phyloP scores from a whole-genome alignment of 2,113 vertebrate genomes.

The Pachyramphus minor region DNA sequence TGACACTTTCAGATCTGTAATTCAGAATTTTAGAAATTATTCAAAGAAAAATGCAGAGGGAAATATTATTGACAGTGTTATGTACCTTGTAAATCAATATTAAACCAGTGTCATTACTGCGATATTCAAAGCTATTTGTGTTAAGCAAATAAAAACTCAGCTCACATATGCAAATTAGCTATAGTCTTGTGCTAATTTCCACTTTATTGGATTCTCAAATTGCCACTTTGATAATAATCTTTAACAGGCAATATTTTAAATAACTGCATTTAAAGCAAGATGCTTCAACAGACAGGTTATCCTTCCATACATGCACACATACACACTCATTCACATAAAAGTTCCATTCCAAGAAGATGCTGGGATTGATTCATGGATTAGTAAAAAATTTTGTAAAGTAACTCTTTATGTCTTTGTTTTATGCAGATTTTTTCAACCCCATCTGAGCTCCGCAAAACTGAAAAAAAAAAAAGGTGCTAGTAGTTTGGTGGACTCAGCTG shows the following conservation, averaged over 20 bases:
- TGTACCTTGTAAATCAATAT: constrained; percentile 24
- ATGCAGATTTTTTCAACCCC: neutral
- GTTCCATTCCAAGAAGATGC: neutral
- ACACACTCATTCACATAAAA: neutral
- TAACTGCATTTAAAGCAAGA: neutral
- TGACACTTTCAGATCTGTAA: constrained; percentile 5
- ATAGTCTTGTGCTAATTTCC: neutral
- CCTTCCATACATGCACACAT: neutral
- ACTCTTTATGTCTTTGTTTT: neutral
- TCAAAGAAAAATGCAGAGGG: constrained; percentile 10
- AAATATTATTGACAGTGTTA: neutral
- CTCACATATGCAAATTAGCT: neutral
- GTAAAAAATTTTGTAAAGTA: neutral
- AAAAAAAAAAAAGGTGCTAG: neutral
- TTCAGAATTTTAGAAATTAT: constrained; percentile 17
- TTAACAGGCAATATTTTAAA: neutral
- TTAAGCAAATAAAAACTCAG: neutral
- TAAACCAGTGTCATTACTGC: constrained; percentile 16
- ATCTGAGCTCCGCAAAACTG: neutral
- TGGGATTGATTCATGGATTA: neutral
- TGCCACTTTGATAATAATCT: neutral
- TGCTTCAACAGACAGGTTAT: neutral
- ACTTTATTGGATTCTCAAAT: neutral
- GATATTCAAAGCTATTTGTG: neutral
- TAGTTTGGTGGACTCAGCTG: neutral